Percentiles rank a stretch among this genome's conserved stretches.
These are phyloP conservation scores for Drosophila subobscura DNA, from an alignment of 1,140 invertebrate genomes.

Conservation along the genomic window DNA sequence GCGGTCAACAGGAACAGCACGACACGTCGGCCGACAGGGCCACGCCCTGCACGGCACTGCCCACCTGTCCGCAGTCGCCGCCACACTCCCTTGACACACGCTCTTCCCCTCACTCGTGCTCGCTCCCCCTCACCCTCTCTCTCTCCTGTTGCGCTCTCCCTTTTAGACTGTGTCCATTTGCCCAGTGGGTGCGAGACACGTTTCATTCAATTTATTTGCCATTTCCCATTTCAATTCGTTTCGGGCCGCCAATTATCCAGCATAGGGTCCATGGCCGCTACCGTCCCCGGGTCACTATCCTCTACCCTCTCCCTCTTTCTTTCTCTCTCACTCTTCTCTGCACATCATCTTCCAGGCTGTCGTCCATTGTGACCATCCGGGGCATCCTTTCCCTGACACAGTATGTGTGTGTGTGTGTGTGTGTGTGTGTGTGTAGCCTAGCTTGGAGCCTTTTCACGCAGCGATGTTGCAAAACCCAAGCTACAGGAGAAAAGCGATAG, in stretches of 20 bases:
- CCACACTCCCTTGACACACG: too few relatives aligned
- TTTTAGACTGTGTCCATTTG: neutral
- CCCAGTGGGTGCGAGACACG: conserved; percentile 47
- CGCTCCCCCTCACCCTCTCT: neutral
- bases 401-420: too few relatives aligned
- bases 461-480: conserved; percentile 2
- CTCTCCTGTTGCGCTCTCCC: neutral
- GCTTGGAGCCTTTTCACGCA: conserved; percentile 43
- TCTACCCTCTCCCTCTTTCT: neutral
- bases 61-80: conserved; percentile 5
- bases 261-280: conserved; percentile 36
- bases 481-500: neutral
- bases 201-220: conserved; percentile 80
- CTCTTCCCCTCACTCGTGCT: neutral
- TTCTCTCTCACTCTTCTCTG: conserved; percentile 6
- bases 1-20: conserved; percentile 55
- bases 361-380: too few relatives aligned
- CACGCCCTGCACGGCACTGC: conserved; percentile 25
- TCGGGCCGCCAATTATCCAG: conserved; percentile 76
- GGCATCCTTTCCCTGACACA: too few relatives aligned
- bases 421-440: neutral
- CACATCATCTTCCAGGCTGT: conserved; percentile 5
- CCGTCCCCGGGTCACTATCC: neutral
- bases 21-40: conserved; percentile 14
- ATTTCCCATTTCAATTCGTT: conserved; percentile 80